Evolutionary conservation across 2,888 invertebrate species (phyloP).

Genomic region (Gari tellinella): DNA sequence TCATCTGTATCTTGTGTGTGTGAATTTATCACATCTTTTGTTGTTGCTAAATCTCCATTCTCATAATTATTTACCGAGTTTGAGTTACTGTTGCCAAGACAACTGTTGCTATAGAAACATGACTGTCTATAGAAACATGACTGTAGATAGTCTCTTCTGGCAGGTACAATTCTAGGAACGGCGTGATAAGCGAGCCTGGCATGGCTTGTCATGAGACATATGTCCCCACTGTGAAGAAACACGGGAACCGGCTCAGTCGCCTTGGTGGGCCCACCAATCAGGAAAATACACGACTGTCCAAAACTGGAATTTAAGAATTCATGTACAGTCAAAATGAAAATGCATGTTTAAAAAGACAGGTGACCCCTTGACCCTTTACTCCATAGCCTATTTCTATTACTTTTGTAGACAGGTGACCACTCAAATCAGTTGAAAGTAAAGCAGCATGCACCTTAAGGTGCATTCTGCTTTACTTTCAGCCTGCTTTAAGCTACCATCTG

Average conservation of each 20-base stretch:
- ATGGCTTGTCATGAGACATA: slow-evolving; percentile 94
- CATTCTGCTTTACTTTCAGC: too few relatives aligned
- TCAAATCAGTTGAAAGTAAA: too few relatives aligned
- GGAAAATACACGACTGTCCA: slow-evolving; percentile 97
- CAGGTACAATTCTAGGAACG: slow-evolving; percentile 91
- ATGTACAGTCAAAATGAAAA: too few relatives aligned
- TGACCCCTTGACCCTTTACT: too few relatives aligned
- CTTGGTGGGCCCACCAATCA: slow-evolving; percentile 93
- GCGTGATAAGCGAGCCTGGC: slow-evolving; percentile 96
- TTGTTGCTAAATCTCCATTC: not conserved
- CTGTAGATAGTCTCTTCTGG: slow-evolving; percentile 23
- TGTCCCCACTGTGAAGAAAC: slow-evolving; percentile 94
- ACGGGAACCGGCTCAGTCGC: slow-evolving; percentile 85
- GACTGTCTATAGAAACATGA: slow-evolving; percentile 62
- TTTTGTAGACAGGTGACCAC: too few relatives aligned
- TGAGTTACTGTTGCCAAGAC: too few relatives aligned
- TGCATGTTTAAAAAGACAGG: too few relatives aligned
- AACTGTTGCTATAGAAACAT: slow-evolving; percentile 32
- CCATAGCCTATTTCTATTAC: too few relatives aligned
- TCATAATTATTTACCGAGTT: not conserved
- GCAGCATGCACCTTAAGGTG: too few relatives aligned
- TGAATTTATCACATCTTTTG: not conserved
- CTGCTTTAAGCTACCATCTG: too few relatives aligned
- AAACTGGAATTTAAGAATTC: slow-evolving; percentile 88
- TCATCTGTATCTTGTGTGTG: not conserved